Evolutionary conservation across 23 tunicate genomes (phyloP).

Genomic region (Botrylloides violaceus): DNA sequence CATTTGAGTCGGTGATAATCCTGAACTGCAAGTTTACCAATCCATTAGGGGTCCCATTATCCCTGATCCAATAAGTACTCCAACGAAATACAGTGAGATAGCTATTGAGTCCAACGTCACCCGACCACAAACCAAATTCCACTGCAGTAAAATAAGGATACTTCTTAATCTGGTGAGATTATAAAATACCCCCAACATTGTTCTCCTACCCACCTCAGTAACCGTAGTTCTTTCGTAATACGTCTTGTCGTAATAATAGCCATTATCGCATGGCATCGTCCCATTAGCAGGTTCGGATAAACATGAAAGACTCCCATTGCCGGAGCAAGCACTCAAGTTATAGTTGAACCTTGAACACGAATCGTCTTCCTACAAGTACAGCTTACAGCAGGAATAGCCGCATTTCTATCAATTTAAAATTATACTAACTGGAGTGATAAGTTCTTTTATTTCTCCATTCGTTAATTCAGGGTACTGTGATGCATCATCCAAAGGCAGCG

Average conservation of each 20-base stretch:
- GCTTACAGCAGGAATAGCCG: not conserved
- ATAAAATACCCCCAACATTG: no score
- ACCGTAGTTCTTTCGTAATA: constrained; percentile 22
- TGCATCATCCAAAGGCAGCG: constrained; percentile 39
- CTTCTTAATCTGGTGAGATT: not conserved
- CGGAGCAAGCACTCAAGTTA: constrained; percentile 40
- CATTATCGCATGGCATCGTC: constrained; percentile 7
- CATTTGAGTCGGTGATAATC: not conserved
- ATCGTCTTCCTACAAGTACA: not conserved
- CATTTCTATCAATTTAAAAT: not conserved
- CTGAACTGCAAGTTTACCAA: not conserved
- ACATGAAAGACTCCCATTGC: constrained; percentile 18
- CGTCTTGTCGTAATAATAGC: constrained; percentile 11
- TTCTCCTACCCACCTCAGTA: not conserved
- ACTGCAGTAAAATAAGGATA: not conserved
- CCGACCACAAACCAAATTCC: constrained; percentile 6
- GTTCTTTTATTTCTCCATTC: constrained; percentile 22
- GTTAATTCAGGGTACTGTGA: constrained; percentile 27
- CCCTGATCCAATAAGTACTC: constrained; percentile 4
- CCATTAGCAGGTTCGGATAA: constrained; percentile 5
- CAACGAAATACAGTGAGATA: not conserved
- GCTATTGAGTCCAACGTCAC: not conserved
- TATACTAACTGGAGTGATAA: constrained; percentile 9
- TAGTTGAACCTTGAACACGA: constrained; percentile 32
- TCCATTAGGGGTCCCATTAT: constrained; percentile 2